Conservation (phyloP, 2,797 vertebrate genomes). For the Neosilurus hyrtlii region DNA sequence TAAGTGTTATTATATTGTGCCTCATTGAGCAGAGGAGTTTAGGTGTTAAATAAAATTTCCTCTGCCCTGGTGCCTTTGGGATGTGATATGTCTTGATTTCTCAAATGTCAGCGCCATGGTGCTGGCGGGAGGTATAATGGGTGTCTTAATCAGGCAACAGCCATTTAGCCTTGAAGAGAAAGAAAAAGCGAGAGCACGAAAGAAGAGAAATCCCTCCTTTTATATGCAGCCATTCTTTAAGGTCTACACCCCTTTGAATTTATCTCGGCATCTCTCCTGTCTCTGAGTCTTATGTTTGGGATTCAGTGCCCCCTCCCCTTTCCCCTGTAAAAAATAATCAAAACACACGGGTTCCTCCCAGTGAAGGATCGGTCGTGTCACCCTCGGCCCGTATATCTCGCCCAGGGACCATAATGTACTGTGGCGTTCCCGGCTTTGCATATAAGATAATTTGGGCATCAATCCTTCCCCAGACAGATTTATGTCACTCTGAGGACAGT, state of each 20-base stretch:
- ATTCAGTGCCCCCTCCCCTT: conserved; percentile 70
- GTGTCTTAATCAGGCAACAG: conserved; percentile 92
- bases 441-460: conserved; percentile 99
- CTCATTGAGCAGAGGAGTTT: conserved; percentile 98
- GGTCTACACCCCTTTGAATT: conserved; percentile 92
- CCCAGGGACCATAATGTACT: conserved; percentile 89
- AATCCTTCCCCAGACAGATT: conserved; percentile 96
- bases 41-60: conserved; percentile 94
- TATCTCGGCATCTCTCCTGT: conserved; percentile 87
- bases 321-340: conserved; percentile 84
- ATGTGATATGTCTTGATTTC: conserved; percentile 93
- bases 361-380: conserved; percentile 94
- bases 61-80: conserved; percentile 88
- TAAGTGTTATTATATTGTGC: conserved; percentile 98
- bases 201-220: conserved; percentile 85
- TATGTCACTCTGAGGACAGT: conserved; percentile 99
- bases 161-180: conserved; percentile 79
- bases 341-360: conserved; percentile 88
- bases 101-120: conserved; percentile 96
- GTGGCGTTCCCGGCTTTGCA: conserved; percentile 96
- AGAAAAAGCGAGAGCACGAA: conserved; percentile 50
- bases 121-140: conserved; percentile 89
- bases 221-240: conserved; percentile 88
- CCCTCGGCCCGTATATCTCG: conserved; percentile 89
- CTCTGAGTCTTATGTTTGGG: conserved; percentile 86